Evolutionary conservation across 2,113 vertebrate species (phyloP), one percentile per base, ranked within the genome.

Genomic region (Neopipo cinnamomea): DNA sequence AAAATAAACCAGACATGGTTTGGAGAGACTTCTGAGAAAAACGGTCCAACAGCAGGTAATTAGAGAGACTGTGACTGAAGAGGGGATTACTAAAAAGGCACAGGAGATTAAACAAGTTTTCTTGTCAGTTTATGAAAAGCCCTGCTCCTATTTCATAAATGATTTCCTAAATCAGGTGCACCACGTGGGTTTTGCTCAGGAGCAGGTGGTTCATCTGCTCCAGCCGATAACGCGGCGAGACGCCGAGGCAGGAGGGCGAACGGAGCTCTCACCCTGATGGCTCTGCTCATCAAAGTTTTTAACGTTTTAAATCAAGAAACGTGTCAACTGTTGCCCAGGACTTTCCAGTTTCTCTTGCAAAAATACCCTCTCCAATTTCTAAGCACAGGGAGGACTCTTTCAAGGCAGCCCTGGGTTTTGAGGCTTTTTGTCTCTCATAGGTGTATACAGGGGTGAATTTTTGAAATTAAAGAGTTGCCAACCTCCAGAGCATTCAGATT

Each of bases 1-100:
- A 89, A 87, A 91, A 75, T 73, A 92, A 82, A 89, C n/a, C 18
- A 89, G 90, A 84, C 67, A 50, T 2, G 15, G 39, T 84, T 88
- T 92, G 91, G 89, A 95, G 91, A 79, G 61, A 76, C 91, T 93
- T 96, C 77, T 72, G 78, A 91, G 74, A 88, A 91, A 95, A 93
- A 94, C 30, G 81, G 65, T 71, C 81, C 47, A 63, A 52, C 75
- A 90, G 90, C 75, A 95, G 94, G 96, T 94, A 95, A 95, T 83
- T 82, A 96, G 94, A 87, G 42, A 84, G 91, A 68, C 35, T 55
- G 93, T 77, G 80, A 85, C 86, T 66, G 53, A 87, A 85, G 78
- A 95, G 63, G 79, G 90, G 94, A 95, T 94, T 94, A 96, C 95
- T 91, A 81, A 66, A 78, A 75, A 68, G 56, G 81, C 61, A 31